phyloP scores from a whole-genome alignment of 2,888 invertebrate genomes.

The Calameuta pallipes region DNA sequence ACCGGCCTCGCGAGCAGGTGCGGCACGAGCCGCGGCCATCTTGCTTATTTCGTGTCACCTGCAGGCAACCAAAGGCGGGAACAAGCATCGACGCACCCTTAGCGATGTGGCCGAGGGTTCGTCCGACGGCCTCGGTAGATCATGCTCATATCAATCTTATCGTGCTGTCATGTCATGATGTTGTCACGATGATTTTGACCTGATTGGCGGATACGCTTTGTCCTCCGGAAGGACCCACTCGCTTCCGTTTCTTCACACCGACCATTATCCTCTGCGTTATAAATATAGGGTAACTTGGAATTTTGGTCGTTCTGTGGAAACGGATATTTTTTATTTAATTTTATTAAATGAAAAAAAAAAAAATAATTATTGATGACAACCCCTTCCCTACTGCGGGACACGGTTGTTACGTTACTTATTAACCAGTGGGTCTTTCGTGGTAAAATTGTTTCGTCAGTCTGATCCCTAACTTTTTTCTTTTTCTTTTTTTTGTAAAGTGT shows the following conservation, averaged over 20 bases:
- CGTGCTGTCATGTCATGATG: not conserved
- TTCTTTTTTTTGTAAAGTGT: slow-evolving; percentile 13
- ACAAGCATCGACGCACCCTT: slow-evolving; percentile 64
- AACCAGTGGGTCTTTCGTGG: not conserved
- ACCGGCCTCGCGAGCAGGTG: slow-evolving; percentile 90
- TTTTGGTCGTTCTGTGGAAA: not conserved
- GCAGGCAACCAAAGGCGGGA: slow-evolving; percentile 57
- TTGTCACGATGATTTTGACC: not conserved
- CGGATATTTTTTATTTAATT: not conserved
- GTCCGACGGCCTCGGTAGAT: slow-evolving; percentile 65
- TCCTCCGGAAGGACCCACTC: not conserved
- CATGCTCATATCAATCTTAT: not conserved
- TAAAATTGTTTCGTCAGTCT: not conserved
- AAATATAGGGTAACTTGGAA: not conserved
- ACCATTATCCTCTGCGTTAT: not conserved
- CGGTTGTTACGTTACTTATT: not conserved
- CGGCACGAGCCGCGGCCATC: slow-evolving; percentile 93
- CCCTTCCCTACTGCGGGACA: not conserved
- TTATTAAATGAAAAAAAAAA: not conserved
- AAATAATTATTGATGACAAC: not conserved
- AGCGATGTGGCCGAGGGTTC: slow-evolving; percentile 65
- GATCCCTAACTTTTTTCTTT: slow-evolving; percentile 4
- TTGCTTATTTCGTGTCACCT: slow-evolving; percentile 93
- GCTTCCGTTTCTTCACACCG: not conserved
- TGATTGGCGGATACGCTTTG: not conserved